Evolutionary conservation across 1,140 invertebrate species (phyloP).

Genomic region (Tetramorium alpestre): DNA sequence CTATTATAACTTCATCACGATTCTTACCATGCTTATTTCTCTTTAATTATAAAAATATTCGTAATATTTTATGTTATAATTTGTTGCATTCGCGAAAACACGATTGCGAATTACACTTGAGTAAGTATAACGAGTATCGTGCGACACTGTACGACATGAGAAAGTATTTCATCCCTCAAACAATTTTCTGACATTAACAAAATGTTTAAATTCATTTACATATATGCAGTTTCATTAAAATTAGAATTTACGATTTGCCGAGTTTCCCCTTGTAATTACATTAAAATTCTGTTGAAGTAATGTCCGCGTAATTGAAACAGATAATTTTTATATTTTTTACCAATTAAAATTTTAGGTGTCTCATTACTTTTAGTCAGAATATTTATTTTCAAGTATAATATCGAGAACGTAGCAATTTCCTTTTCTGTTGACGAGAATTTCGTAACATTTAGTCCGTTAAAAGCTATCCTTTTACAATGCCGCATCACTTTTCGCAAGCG

Average conservation of each 20-base stretch:
- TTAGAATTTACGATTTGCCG: neutral
- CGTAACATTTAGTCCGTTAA: constrained; percentile 11
- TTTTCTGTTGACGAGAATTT: neutral
- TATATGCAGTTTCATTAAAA: neutral
- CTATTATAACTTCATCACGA: no score
- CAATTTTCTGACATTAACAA: neutral
- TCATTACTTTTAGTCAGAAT: neutral
- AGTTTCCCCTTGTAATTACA: neutral
- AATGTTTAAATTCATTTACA: neutral
- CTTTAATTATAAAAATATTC: no score
- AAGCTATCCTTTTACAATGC: neutral
- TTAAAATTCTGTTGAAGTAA: neutral
- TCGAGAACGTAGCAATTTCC: neutral
- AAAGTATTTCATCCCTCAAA: neutral
- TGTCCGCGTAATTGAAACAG: neutral
- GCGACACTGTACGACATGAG: no score
- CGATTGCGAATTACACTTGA: no score
- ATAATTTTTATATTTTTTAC: neutral
- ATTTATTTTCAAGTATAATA: neutral
- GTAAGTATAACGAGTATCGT: no score
- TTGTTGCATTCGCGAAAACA: no score
- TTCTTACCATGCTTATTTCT: no score
- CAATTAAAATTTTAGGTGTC: neutral
- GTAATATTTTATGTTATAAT: no score
- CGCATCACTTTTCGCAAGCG: neutral